These are phyloP conservation scores for Trochalopteron elliotii DNA, from an alignment of 2,113 vertebrate genomes.

Conservation along the genomic window DNA sequence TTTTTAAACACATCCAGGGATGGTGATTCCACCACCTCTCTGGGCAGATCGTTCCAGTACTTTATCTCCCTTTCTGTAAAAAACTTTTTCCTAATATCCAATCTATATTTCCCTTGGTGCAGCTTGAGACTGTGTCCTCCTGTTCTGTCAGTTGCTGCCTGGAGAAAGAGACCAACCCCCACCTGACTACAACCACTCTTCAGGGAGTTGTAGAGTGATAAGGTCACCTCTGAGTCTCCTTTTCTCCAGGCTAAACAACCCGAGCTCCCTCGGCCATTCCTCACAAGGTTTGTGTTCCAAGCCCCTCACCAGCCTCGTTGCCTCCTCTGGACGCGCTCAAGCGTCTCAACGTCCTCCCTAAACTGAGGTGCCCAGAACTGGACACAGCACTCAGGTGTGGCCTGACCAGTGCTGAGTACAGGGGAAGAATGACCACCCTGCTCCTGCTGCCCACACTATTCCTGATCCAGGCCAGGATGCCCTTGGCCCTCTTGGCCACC, in stretches of 20 bases:
- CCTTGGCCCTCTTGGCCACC: neutral
- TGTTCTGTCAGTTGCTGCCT: neutral
- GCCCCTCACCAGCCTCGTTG: neutral
- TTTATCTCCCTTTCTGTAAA: neutral
- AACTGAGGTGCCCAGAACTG: neutral
- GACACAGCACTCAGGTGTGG: too few species aligned
- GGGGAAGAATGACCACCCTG: neutral
- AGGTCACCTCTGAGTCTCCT: neutral
- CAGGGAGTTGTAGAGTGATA: neutral
- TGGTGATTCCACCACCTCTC: neutral
- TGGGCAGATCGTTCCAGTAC: neutral
- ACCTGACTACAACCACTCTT: neutral
- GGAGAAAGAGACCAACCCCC: neutral
- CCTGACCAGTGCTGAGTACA: neutral
- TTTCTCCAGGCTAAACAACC: neutral
- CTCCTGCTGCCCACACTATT: neutral
- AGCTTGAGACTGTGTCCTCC: neutral
- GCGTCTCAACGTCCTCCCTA: neutral
- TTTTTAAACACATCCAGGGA: neutral
- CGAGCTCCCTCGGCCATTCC: neutral
- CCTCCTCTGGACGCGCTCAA: neutral
- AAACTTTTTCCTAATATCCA: neutral
- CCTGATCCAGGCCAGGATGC: neutral
- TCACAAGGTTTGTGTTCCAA: neutral
- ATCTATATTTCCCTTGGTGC: neutral